These are phyloP conservation scores for Rhagologus leucostigma DNA, from an alignment of 2,113 vertebrate species.

Conservation along the genomic window DNA sequence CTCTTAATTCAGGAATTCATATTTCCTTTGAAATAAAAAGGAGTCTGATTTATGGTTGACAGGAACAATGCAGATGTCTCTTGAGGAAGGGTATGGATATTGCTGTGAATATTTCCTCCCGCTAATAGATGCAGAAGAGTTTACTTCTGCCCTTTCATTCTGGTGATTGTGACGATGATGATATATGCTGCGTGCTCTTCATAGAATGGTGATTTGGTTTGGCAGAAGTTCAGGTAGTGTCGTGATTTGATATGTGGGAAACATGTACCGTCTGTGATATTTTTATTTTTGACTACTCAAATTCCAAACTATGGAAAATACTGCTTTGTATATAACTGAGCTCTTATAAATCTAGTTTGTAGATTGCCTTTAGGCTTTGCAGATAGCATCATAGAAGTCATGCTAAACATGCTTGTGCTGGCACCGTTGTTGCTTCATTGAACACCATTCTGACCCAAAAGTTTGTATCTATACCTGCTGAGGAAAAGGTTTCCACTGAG, in stretches of 20 bases:
- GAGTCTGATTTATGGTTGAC: not conserved
- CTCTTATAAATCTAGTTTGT: not conserved
- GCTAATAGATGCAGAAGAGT: not conserved
- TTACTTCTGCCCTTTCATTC: not conserved
- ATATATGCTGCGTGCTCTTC: not conserved
- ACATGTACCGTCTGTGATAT: not conserved
- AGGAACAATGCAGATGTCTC: not conserved
- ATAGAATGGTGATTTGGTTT: not conserved
- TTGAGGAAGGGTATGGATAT: not conserved
- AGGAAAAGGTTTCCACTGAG: not conserved
- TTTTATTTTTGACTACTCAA: not conserved
- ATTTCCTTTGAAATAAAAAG: slow-evolving; percentile 1
- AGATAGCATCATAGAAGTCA: not conserved
- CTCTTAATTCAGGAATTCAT: not conserved
- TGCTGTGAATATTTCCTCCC: not conserved
- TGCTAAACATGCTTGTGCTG: not conserved
- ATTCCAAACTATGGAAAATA: not conserved
- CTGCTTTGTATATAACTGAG: not conserved
- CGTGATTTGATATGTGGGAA: not conserved
- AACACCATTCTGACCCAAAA: not conserved
- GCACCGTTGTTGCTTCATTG: not conserved
- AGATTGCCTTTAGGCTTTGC: not conserved
- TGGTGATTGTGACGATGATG: not conserved
- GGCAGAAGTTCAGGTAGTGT: not conserved
- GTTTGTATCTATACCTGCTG: not conserved